phyloP scores from a whole-genome alignment of 2,113 vertebrate genomes.

The Osmerus mordax region DNA sequence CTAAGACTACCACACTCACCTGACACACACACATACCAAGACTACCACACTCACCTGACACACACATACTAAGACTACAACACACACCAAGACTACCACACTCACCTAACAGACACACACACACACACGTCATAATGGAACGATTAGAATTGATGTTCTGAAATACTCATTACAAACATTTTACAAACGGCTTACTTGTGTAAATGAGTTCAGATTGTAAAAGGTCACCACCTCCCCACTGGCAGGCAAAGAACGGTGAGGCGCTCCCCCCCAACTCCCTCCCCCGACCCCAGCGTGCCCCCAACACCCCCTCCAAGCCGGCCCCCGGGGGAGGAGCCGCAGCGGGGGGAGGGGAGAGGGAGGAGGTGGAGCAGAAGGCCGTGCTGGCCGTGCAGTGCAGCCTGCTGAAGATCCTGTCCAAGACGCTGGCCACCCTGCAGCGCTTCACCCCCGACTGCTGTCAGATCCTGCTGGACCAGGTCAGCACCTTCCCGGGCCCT shows the following conservation, averaged over 20 bases:
- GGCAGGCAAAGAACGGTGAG: slow-evolving; percentile 88
- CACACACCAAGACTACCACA: not conserved
- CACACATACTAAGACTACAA: not conserved
- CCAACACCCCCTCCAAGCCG: slow-evolving; percentile 74
- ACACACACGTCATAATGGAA: too few relatives aligned
- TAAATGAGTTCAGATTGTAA: too few relatives aligned
- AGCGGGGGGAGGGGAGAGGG: slow-evolving; percentile 68
- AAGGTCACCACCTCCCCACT: not conserved
- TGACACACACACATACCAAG: not conserved
- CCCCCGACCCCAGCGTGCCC: slow-evolving; percentile 72
- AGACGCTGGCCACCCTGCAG: slow-evolving; percentile 87
- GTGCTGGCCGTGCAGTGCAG: slow-evolving; percentile 88
- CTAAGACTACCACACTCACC: not conserved
- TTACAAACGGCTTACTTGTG: too few relatives aligned
- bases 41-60: not conserved
- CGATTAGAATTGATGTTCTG: too few relatives aligned
- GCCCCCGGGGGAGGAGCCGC: slow-evolving; percentile 46
- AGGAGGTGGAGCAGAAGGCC: slow-evolving; percentile 85
- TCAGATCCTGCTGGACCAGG: slow-evolving; percentile 95
- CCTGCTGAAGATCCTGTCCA: slow-evolving; percentile 96
- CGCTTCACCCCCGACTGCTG: slow-evolving; percentile 96
- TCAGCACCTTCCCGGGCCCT: slow-evolving; percentile 41
- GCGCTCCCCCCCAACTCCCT: slow-evolving; percentile 75
- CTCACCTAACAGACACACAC: too few relatives aligned
- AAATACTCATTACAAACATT: too few relatives aligned